Conservation (phyloP, 2,797 vertebrate genomes). For the Vireo griseus region DNA sequence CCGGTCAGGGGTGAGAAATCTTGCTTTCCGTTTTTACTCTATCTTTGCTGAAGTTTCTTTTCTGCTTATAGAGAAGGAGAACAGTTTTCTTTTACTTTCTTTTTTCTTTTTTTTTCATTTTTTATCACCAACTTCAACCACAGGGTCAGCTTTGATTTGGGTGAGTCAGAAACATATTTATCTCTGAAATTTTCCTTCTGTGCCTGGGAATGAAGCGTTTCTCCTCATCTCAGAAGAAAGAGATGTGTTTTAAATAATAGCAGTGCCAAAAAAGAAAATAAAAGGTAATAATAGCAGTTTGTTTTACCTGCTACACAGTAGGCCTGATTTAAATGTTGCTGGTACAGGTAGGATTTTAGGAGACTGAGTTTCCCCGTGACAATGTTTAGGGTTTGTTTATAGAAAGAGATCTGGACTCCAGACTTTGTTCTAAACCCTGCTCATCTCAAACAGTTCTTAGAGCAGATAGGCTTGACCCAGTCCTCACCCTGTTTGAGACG, state of each 20-base stretch:
- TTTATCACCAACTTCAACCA: conserved; percentile 22
- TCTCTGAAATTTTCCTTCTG: conserved; percentile 32
- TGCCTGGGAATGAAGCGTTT: conserved; percentile 34
- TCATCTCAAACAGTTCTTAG: background rate
- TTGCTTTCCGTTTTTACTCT: background rate
- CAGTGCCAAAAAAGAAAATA: background rate
- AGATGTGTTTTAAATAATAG: background rate
- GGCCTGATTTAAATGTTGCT: background rate
- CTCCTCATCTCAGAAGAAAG: conserved; percentile 18
- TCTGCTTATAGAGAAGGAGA: background rate
- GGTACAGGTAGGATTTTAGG: background rate
- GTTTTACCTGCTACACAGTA: background rate
- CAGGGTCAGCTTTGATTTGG: conserved; percentile 47
- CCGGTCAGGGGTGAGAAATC: background rate
- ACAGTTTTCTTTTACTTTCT: background rate
- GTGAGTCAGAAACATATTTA: conserved; percentile 47
- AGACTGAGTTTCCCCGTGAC: background rate
- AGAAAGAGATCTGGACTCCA: background rate
- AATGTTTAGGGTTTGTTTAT: background rate
- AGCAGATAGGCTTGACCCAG: conserved; percentile 1
- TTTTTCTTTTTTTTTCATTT: background rate
- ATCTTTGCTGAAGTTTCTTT: conserved; percentile 55
- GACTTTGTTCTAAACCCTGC: background rate
- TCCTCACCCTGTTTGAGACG: conserved; percentile 23
- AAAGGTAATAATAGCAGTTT: background rate